phyloP scores from a whole-genome alignment of 2,113 vertebrate genomes.

The Coracopsis vasa region DNA sequence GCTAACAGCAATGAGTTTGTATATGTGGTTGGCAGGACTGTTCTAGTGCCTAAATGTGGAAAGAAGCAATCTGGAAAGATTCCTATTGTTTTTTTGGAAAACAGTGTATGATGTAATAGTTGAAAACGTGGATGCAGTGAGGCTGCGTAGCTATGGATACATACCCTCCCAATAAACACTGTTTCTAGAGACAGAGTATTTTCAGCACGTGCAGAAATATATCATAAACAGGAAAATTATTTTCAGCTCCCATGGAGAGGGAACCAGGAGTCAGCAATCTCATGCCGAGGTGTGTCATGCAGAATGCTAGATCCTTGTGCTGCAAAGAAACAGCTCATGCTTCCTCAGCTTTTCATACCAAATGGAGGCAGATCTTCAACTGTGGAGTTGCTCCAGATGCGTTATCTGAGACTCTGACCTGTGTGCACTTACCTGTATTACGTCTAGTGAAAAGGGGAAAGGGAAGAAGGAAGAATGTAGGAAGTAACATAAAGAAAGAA shows the following conservation, averaged over 20 bases:
- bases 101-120: background rate
- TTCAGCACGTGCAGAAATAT: background rate
- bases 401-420: background rate
- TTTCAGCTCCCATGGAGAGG: background rate
- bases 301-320: background rate
- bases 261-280: background rate
- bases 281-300: fast-evolving
- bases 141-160: background rate
- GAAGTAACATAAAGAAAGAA: background rate
- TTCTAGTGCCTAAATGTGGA: background rate
- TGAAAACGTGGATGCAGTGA: background rate
- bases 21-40: background rate
- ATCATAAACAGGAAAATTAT: background rate
- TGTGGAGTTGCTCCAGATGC: background rate
- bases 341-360: background rate
- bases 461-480: background rate
- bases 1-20: background rate
- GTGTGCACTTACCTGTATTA: background rate
- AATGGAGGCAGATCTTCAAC: background rate
- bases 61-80: background rate
- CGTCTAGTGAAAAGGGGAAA: background rate
- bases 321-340: background rate
- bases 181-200: background rate
- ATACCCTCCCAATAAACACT: background rate
- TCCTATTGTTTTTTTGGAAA: background rate